Evolutionary conservation across 2,113 vertebrate species (phyloP).

Genomic region (Rhodinocichla rosea): DNA sequence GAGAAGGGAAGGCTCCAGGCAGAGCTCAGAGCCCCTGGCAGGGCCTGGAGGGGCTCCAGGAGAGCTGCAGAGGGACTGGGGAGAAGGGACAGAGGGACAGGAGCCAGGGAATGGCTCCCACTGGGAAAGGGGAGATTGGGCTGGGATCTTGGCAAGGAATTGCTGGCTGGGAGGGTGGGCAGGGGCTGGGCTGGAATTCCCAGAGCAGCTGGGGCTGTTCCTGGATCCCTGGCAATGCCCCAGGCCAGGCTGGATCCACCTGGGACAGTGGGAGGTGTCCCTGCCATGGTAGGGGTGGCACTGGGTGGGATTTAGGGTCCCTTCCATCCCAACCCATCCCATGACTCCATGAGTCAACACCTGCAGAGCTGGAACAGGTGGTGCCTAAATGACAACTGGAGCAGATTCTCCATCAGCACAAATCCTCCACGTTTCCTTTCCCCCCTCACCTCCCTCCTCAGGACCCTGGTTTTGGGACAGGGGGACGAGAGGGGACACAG

Average conservation of each 20-base stretch:
- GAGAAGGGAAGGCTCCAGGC: background rate
- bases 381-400: background rate
- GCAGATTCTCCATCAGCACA: background rate
- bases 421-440: background rate
- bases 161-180: background rate
- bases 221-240: background rate
- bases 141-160: background rate
- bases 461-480: background rate
- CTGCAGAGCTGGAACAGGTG: background rate
- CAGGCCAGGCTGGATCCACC: background rate
- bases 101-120: background rate
- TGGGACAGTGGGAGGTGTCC: background rate
- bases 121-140: background rate
- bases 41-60: background rate
- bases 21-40: background rate
- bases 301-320: background rate
- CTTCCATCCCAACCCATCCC: background rate
- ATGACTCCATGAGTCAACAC: fast-evolving
- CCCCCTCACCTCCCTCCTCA: background rate
- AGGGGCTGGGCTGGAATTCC: background rate
- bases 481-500: background rate
- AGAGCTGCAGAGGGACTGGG: background rate
- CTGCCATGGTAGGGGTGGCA: background rate
- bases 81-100: background rate
- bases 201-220: background rate